A percentile compares a stretch with the other conserved stretches of the same genome.
Evolutionary conservation across 2,113 vertebrate species (phyloP).

Genomic region (Vombatus ursinus): DNA sequence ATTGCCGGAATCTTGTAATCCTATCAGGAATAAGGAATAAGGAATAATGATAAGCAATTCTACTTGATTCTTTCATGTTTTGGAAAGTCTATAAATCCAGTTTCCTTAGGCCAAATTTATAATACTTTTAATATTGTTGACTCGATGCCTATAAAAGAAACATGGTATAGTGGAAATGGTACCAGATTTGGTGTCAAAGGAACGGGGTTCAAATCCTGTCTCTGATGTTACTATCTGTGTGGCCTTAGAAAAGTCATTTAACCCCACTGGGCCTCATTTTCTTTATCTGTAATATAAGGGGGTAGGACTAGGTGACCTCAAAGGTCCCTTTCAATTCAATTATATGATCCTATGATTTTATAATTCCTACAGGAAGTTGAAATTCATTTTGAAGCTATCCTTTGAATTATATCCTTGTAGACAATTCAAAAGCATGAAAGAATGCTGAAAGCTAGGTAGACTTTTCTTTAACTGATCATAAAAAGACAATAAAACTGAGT

Average conservation of each 20-base stretch:
- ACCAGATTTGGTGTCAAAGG: background rate
- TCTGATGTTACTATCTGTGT: too few species aligned
- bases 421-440: background rate
- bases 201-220: background rate
- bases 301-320: background rate
- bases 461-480: background rate
- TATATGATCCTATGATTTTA: background rate
- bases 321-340: background rate
- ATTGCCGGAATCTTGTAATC: background rate
- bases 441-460: background rate
- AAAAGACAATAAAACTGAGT: background rate
- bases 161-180: background rate
- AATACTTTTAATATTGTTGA: background rate
- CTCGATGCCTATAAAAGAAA: background rate
- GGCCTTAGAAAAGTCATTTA: too few species aligned
- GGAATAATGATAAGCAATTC: background rate
- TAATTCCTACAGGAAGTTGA: conserved; percentile 27
- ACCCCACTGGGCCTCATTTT: too few species aligned
- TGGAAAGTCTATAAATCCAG: background rate
- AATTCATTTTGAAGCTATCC: background rate
- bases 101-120: background rate
- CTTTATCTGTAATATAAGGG: too few species aligned
- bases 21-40: background rate
- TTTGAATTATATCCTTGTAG: background rate
- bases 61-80: conserved; percentile 13